A percentile compares a stretch with the other conserved stretches of the same genome.
These are phyloP conservation scores for Cyclophora albipunctata DNA, from an alignment of 2,888 invertebrate genomes.

Conservation along the genomic window DNA sequence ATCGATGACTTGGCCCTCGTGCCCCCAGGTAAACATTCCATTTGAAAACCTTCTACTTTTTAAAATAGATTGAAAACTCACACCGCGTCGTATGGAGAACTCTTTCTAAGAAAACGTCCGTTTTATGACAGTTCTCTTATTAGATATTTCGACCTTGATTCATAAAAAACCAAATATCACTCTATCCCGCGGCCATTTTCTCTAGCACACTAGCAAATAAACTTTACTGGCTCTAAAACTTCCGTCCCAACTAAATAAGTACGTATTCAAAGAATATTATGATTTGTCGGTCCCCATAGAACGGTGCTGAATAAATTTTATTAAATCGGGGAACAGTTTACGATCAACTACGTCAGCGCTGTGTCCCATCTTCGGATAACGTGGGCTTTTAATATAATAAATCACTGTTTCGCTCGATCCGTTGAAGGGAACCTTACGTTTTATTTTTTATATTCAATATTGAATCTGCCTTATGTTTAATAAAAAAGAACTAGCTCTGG, in stretches of 20 bases:
- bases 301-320: constrained; percentile 68
- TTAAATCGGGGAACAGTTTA: constrained; percentile 68
- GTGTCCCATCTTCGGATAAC: constrained; percentile 43
- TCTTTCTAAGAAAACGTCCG: too few relatives aligned
- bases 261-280: constrained; percentile 64
- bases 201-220: constrained; percentile 50
- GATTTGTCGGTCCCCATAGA: constrained; percentile 67
- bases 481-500: too few relatives aligned
- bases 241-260: constrained; percentile 66
- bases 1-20: too few relatives aligned
- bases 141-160: constrained; percentile 4
- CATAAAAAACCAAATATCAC: constrained; percentile 23
- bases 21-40: too few relatives aligned
- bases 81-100: too few relatives aligned
- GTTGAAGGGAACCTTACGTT: constrained; percentile 13
- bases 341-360: constrained; percentile 59
- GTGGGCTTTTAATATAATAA: constrained; percentile 57
- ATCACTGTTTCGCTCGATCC: constrained; percentile 42
- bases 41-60: too few relatives aligned
- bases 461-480: too few relatives aligned
- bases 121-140: too few relatives aligned
- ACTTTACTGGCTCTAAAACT: constrained; percentile 65
- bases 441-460: constrained; percentile 7
- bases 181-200: constrained; percentile 34
- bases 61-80: too few relatives aligned